These are phyloP conservation scores for Coptodon bakossiorum DNA, from an alignment of 2,113 vertebrate species.

Conservation along the genomic window DNA sequence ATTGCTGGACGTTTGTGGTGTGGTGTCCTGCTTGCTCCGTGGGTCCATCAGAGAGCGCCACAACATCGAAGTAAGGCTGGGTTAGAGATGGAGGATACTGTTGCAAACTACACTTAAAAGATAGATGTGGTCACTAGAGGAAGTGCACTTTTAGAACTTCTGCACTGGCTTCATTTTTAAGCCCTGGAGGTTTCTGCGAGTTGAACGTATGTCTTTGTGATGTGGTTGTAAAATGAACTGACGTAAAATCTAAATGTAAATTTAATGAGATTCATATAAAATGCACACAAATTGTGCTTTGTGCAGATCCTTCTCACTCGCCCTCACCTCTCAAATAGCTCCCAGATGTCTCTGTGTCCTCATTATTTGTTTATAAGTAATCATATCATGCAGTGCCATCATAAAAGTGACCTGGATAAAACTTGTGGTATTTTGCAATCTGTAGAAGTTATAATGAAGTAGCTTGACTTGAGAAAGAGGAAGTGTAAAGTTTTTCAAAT, in stretches of 20 bases:
- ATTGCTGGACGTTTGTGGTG: rapidly evolving
- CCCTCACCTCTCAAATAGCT: rapidly evolving
- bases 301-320: not conserved
- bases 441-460: rapidly evolving
- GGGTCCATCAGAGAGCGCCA: rapidly evolving
- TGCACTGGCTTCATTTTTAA: rapidly evolving
- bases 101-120: rapidly evolving
- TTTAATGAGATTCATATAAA: not conserved
- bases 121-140: rapidly evolving
- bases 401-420: not conserved
- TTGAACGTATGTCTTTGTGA: too few species aligned
- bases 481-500: not conserved
- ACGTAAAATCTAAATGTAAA: rapidly evolving
- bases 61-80: rapidly evolving
- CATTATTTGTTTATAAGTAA: not conserved
- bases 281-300: not conserved
- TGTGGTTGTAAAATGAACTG: rapidly evolving
- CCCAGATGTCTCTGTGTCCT: too few species aligned
- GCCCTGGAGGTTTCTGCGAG: not conserved
- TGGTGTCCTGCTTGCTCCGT: not conserved
- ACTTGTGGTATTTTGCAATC: rapidly evolving
- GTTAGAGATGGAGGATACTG: not conserved
- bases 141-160: not conserved
- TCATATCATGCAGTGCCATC: rapidly evolving
- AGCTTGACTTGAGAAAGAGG: not conserved